A percentile compares a stretch with the other conserved stretches of the same genome.
These are phyloP conservation scores for Pentalonia nigronervosa DNA, from an alignment of 1,140 invertebrate genomes.

Conservation along the genomic window DNA sequence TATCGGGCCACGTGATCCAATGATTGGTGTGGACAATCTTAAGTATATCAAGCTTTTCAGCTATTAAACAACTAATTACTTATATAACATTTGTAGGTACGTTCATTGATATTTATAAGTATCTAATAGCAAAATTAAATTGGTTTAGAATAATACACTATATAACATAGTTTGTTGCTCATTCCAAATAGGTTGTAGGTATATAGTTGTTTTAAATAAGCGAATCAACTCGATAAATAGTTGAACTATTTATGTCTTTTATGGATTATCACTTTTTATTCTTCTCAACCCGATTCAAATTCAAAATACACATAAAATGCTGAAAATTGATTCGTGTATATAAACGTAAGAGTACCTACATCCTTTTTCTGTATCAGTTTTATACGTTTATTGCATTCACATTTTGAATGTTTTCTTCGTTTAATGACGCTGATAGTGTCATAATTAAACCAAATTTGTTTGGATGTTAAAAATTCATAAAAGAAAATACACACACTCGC, in stretches of 20 bases:
- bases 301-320: background rate
- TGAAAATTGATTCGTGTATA: background rate
- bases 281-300: background rate
- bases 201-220: background rate
- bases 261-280: background rate
- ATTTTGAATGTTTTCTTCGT: too few relatives aligned
- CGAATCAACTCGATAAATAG: background rate
- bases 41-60: constrained; percentile 3
- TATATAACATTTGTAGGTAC: background rate
- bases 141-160: background rate
- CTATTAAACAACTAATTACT: background rate
- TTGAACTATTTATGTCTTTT: background rate
- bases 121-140: background rate
- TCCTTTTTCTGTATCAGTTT: background rate
- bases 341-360: background rate
- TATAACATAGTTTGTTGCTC: background rate
- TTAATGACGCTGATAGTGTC: background rate
- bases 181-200: background rate
- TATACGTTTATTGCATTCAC: too few relatives aligned
- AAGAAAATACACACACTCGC: background rate
- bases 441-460: too few relatives aligned
- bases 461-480: background rate
- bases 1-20: background rate
- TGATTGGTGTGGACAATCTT: constrained; percentile 23
- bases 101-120: background rate